Conservation (phyloP, 2,888 invertebrate species). For the Mechanitis messenoides region DNA sequence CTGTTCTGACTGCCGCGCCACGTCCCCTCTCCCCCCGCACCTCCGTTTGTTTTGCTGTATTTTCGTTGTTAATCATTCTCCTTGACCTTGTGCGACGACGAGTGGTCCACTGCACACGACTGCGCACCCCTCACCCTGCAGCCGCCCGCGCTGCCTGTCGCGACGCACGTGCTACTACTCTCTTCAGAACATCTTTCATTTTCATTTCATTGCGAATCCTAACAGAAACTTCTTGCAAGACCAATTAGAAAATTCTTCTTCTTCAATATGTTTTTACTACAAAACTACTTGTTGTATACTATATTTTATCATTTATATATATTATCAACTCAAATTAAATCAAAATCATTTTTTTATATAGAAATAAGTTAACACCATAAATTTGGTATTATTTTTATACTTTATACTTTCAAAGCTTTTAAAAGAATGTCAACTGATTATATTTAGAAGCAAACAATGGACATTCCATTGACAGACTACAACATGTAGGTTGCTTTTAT, state of each 20-base stretch:
- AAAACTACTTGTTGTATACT: no score
- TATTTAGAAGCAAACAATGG: no score
- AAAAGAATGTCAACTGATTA: no score
- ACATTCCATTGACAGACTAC: no score
- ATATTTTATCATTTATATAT: no score
- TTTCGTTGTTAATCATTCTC: conserved; percentile 78
- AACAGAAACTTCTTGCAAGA: neutral
- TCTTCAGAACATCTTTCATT: conserved; percentile 34
- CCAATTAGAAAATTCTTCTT: neutral
- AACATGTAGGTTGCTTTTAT: no score
- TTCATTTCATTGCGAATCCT: conserved; percentile 8
- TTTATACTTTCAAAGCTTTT: no score
- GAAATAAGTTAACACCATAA: no score
- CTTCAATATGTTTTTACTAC: no score
- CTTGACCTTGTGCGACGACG: conserved; percentile 76
- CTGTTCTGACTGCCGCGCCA: conserved; percentile 67
- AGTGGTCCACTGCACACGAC: conserved; percentile 76
- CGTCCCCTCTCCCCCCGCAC: conserved; percentile 62
- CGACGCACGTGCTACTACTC: conserved; percentile 57
- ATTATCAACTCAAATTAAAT: no score
- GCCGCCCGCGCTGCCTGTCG: conserved; percentile 58
- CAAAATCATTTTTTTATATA: no score
- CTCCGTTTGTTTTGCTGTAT: conserved; percentile 73
- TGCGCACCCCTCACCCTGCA: conserved; percentile 67
- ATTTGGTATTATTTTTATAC: no score